These are phyloP conservation scores for Atrichornis clamosus DNA, from an alignment of 2,113 vertebrate species.

Conservation along the genomic window DNA sequence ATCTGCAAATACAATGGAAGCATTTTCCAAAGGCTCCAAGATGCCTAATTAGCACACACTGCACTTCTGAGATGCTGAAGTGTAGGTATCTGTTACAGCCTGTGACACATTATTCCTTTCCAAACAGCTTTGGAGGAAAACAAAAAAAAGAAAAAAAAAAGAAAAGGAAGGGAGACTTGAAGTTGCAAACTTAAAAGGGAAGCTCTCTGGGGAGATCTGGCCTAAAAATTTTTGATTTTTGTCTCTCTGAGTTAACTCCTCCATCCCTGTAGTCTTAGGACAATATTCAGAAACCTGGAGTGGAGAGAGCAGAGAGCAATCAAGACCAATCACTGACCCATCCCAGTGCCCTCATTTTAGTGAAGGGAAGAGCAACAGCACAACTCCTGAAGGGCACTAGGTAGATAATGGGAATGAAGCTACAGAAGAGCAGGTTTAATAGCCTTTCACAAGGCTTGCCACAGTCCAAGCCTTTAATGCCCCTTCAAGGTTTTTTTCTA, in stretches of 20 bases:
- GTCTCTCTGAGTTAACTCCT: neutral
- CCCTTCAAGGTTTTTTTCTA: neutral
- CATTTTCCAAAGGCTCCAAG: constrained; percentile 17
- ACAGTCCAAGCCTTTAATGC: neutral
- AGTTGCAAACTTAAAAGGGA: neutral
- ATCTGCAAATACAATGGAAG: constrained; percentile 1
- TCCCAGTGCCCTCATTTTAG: neutral
- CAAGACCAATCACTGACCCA: neutral
- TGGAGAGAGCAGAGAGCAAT: neutral
- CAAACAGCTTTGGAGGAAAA: neutral
- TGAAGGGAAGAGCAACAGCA: neutral
- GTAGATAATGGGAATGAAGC: neutral
- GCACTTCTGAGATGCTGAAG: neutral
- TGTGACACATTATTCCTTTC: neutral
- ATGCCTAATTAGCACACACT: constrained; percentile 27
- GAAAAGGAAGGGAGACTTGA: neutral
- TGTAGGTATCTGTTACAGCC: neutral
- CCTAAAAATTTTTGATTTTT: neutral
- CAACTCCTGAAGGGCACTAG: neutral
- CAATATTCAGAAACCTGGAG: neutral
- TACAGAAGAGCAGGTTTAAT: neutral
- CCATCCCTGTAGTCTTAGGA: neutral
- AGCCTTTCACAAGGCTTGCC: neutral
- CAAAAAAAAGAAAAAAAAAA: accelerated
- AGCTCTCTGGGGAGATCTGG: neutral